phyloP scores from a whole-genome alignment of 1,140 invertebrate genomes.

The Bombus superbus region DNA sequence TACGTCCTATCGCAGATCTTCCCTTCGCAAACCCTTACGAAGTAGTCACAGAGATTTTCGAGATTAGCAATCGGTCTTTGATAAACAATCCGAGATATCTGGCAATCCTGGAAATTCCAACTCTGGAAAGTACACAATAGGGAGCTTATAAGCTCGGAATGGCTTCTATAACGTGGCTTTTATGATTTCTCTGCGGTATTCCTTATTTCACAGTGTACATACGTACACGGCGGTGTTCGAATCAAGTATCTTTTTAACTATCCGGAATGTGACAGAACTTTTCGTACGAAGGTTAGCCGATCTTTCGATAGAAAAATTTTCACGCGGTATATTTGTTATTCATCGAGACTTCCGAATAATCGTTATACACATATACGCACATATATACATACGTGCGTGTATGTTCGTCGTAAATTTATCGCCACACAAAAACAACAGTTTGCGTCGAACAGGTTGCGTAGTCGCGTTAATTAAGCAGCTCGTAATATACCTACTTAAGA shows the following conservation, averaged over 20 bases:
- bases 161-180: neutral
- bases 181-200: conserved; percentile 4
- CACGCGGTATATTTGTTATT: too few species aligned
- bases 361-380: too few species aligned
- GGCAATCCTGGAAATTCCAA: neutral
- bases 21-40: neutral
- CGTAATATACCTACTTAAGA: neutral
- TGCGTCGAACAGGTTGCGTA: too few species aligned
- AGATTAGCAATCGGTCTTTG: neutral
- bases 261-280: neutral
- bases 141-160: neutral
- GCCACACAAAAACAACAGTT: too few species aligned
- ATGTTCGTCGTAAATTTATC: too few species aligned
- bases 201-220: neutral
- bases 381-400: too few species aligned
- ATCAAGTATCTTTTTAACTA: neutral
- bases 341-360: too few species aligned
- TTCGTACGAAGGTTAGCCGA: too few species aligned
- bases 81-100: neutral
- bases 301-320: too few species aligned
- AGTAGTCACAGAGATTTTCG: neutral
- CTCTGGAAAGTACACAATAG: neutral
- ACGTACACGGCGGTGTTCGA: neutral
- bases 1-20: too few species aligned
- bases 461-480: neutral